phyloP scores from a whole-genome alignment of 1,140 invertebrate genomes.

The Portunus trituberculatus region DNA sequence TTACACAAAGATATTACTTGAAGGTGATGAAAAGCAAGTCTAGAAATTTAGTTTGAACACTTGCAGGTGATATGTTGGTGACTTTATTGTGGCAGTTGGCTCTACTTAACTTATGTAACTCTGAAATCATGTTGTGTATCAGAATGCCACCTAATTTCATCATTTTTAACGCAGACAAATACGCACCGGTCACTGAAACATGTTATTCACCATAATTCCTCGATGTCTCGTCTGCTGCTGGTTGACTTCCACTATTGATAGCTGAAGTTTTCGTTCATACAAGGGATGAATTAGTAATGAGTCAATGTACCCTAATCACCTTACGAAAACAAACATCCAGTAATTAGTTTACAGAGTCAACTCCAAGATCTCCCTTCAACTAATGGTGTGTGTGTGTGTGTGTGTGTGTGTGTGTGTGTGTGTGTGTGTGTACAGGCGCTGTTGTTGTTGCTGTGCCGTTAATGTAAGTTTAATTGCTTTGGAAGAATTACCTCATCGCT shows the following conservation, averaged over 20 bases:
- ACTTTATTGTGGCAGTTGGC: no score
- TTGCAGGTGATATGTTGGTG: background rate
- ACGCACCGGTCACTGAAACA: background rate
- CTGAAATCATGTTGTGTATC: no score
- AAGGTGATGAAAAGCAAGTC: background rate
- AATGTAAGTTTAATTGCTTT: slow-evolving; percentile 11
- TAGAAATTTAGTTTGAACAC: background rate
- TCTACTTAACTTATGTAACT: no score
- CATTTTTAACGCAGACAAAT: background rate
- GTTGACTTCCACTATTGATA: background rate
- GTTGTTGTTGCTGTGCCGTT: background rate
- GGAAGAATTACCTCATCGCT: background rate
- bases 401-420: slow-evolving; percentile 20
- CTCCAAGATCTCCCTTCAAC: background rate
- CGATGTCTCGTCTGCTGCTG: background rate
- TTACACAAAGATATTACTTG: background rate
- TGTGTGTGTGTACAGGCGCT: background rate
- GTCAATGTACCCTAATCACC: background rate
- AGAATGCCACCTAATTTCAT: background rate
- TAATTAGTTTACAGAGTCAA: background rate
- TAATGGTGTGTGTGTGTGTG: background rate
- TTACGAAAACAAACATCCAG: background rate
- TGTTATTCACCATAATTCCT: background rate
- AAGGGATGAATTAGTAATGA: background rate
- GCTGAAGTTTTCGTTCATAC: background rate